A percentile compares a stretch with the other conserved stretches of the same genome.
Evolutionary conservation across 2,888 invertebrate genomes (phyloP).

Genomic region (Morinoia aosen): DNA sequence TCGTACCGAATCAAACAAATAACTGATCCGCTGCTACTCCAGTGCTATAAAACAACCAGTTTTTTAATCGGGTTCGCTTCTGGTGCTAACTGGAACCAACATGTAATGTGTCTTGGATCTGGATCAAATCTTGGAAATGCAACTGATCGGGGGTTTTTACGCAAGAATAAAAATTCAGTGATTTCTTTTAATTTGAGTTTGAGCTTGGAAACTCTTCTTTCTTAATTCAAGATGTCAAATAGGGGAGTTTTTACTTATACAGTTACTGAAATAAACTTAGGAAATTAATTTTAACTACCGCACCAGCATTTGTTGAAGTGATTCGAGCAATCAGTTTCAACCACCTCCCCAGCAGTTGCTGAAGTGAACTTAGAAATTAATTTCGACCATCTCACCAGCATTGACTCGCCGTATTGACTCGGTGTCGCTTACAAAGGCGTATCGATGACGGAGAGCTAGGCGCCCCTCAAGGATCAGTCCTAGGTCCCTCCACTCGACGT

Average conservation of each 20-base stretch:
- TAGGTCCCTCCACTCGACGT: background rate
- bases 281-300: background rate
- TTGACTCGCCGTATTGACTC: background rate
- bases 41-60: background rate
- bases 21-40: background rate
- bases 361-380: background rate
- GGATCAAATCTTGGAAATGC: no score
- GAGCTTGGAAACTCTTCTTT: background rate
- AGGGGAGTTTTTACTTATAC: background rate
- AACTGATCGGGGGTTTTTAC: no score
- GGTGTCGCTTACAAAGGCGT: constrained; percentile 8
- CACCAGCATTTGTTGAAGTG: background rate
- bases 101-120: no score
- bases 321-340: background rate
- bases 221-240: background rate
- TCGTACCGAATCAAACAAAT: background rate
- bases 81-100: no score
- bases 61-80: background rate
- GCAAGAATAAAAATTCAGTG: no score
- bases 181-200: background rate
- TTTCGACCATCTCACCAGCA: background rate
- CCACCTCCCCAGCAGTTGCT: background rate
- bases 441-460: constrained; percentile 20
- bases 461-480: background rate
- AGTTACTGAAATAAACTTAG: background rate